Base-by-base conservation (phyloP, 2,113 vertebrate genomes). In the Rhinolophus sinicus region DNA sequence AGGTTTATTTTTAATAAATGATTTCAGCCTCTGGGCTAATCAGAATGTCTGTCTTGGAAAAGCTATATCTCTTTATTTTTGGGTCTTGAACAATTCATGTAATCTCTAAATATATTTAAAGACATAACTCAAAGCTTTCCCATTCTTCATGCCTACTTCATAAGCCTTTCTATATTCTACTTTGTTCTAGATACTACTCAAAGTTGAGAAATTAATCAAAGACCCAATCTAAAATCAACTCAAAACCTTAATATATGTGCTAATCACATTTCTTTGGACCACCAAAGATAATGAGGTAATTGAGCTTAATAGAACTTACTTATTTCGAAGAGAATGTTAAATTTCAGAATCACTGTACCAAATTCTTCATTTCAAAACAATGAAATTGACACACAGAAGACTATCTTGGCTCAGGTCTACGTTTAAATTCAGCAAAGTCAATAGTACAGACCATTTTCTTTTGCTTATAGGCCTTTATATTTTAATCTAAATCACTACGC, bases 261-360 rank as follows among this genome's bases (percentile, higher is more conserved):
- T 92, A 86, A 86, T 94, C 62, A 97, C 33, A 85, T 30, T 97
- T 77, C 82, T 91, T 72, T 93, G 65, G 47, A 85, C 77, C 28
- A 95, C 96, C 85, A 95, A 78, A 94, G 77, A 90, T 94, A 94
- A 93, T 90, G 65, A 94, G 33, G 89, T 83, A 94, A 94, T 73
- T 93, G 93, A 83, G 56, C 86, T 94, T 76, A 96, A 92, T 94
- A 90, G 60, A 92, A 86, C 90, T 95, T 94, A 70, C 64, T 96
- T 85, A 95, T 70, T 94, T 94, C 58, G 9, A 82, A 93, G n/a
- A 97, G 30, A 96, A 77, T 72, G 35, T 30, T 90, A 70, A 85
- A 47, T 56, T 85, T 93, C 60, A 85, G 60, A 94, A 85, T 82
- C 85, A 88, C 72, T 88, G 70, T 91, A 95, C 81, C 89, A 93